Evolutionary conservation across 2,113 vertebrate genomes (phyloP), one percentile per base, ranked within the genome.

Genomic region (Psittacus erithacus): DNA sequence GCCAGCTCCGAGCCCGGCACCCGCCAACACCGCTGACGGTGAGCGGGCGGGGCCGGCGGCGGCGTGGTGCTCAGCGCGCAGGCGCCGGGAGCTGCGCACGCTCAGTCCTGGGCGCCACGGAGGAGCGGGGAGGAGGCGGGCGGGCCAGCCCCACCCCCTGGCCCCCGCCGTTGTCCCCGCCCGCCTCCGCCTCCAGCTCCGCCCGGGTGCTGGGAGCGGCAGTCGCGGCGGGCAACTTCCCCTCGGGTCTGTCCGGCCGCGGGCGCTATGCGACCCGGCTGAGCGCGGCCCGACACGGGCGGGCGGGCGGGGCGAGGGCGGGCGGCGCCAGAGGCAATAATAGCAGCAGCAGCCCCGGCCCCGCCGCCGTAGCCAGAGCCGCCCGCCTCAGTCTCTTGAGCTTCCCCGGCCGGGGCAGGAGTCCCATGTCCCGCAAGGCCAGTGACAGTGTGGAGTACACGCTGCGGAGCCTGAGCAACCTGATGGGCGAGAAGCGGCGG

Each of bases 371-470:
- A 50, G 73, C 38, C 75, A 24, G 50, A 82, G 67, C 47, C 33
- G 71, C 77, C 88, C 86, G 57, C 79, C 55, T 39, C 62, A 74
- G 35, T 47, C 63, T n/a, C 29, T 53, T 39, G 47, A 49, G 75
- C 78, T 81, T 12, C 67, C 69, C 92, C 33, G 68, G 92, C 86
- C 64, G 86, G 88, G 84, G 81, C 82, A 46, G 93, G 84, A 92
- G 94, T 98, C 98, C 94, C 96, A 99, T 99, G 99, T 99, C 99
- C 98, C 99, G 99, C 92, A 98, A 99, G 98, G 98, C 98, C 96
- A 98, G 97, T 97, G 98, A 98, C 88, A 98, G 98, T 98, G 98
- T 96, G 97, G 99, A 99, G 97, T 99, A 99, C 97, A 99, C 98
- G 90, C 98, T 99, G 96, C 98, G 99, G 71, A 99, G 98, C 95